These are phyloP conservation scores for Mugil cephalus DNA, from an alignment of 2,113 vertebrate species.

Conservation along the genomic window DNA sequence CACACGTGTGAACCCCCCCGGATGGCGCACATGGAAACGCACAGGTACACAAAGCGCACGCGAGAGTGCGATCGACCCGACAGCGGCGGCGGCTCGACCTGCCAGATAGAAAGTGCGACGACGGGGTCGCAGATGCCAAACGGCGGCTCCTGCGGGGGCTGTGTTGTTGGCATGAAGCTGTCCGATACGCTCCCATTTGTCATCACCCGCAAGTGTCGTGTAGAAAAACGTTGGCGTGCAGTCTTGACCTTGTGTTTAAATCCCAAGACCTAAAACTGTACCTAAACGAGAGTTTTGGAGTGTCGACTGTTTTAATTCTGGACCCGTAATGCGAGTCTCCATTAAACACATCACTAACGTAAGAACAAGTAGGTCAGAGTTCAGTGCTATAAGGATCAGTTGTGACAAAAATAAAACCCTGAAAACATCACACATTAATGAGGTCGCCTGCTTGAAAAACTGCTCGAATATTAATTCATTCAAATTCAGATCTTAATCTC, in stretches of 20 bases:
- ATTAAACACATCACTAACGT: too few relatives aligned
- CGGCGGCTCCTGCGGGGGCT: constrained; percentile 18
- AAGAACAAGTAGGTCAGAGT: too few relatives aligned
- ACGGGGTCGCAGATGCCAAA: constrained; percentile 19
- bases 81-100: constrained; percentile 44
- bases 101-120: constrained; percentile 24
- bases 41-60: constrained; percentile 20
- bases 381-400: background rate
- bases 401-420: background rate
- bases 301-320: too few relatives aligned
- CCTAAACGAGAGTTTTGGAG: too few relatives aligned
- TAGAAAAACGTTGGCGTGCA: background rate
- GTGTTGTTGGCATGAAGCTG: background rate
- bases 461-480: constrained; percentile 43
- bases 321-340: too few relatives aligned
- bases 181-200: constrained; percentile 11
- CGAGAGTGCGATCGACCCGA: constrained; percentile 11
- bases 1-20: constrained; percentile 20
- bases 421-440: background rate
- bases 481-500: constrained; percentile 53
- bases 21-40: background rate
- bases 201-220: background rate
- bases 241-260: too few relatives aligned
- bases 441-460: background rate
- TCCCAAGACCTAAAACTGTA: rapidly evolving